A percentile compares a stretch with the other conserved stretches of the same genome.
Conservation (phyloP, 2,113 vertebrate genomes). For the Platichthys stellatus region DNA sequence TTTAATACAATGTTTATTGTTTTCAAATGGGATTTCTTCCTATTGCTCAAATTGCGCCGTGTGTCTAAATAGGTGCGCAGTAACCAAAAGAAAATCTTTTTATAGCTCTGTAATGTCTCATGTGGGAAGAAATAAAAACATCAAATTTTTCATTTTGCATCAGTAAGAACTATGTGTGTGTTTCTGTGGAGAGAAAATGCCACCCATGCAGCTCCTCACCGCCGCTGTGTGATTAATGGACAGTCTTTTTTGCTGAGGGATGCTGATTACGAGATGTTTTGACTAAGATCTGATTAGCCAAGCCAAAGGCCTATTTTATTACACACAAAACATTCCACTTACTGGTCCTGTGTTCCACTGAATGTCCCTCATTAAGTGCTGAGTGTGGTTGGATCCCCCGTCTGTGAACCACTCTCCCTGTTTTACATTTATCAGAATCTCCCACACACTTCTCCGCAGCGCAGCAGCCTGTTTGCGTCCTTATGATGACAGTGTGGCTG, state of each 20-base stretch:
- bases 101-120: constrained; percentile 73
- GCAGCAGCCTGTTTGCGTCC: constrained; percentile 25
- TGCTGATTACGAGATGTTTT: constrained; percentile 82
- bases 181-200: constrained; percentile 66
- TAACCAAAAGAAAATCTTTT: constrained; percentile 70
- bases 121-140: constrained; percentile 73
- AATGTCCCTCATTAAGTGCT: constrained; percentile 75
- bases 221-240: constrained; percentile 81
- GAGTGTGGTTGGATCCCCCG: constrained; percentile 71
- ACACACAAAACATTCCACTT: constrained; percentile 79
- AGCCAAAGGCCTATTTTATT: constrained; percentile 82
- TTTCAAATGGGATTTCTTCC: constrained; percentile 67
- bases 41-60: constrained; percentile 52
- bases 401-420: constrained; percentile 63
- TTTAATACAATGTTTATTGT: constrained; percentile 74
- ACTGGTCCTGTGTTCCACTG: constrained; percentile 74
- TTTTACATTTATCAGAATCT: constrained; percentile 70
- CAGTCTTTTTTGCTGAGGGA: constrained; percentile 72
- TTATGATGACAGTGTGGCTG: constrained; percentile 51
- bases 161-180: constrained; percentile 42
- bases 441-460: constrained; percentile 59
- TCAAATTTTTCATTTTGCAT: constrained; percentile 63
- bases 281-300: constrained; percentile 81
- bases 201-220: constrained; percentile 79
- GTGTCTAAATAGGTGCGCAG: constrained; percentile 59